These are phyloP conservation scores for Pogonomyrmex californicus DNA, from an alignment of 1,140 invertebrate species.

Conservation along the genomic window DNA sequence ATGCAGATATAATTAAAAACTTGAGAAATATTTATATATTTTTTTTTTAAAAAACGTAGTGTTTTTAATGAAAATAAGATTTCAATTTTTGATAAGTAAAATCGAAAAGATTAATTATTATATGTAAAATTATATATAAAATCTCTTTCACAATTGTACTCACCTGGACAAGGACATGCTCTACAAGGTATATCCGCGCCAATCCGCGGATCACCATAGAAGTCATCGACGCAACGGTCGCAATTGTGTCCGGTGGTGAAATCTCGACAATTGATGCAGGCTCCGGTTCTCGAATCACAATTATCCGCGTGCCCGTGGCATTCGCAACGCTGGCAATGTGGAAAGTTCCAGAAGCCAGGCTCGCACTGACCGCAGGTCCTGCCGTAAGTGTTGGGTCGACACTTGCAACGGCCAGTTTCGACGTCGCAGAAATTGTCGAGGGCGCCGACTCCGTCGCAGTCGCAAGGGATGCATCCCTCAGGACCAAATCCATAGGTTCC, in stretches of 20 bases:
- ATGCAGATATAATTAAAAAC: not conserved
- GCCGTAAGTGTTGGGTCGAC: constrained; percentile 97
- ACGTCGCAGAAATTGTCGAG: constrained; percentile 98
- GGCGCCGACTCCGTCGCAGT: constrained; percentile 98
- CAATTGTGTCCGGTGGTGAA: constrained; percentile 96
- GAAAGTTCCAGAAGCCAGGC: constrained; percentile 98
- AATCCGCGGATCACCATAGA: constrained; percentile 97
- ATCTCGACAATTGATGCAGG: constrained; percentile 96
- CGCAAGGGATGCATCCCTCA: constrained; percentile 97
- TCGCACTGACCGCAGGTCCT: constrained; percentile 97
- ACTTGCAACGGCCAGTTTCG: constrained; percentile 97
- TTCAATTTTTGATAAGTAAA: not conserved
- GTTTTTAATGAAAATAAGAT: not conserved
- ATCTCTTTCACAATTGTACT: constrained; percentile 8
- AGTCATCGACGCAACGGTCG: constrained; percentile 96
- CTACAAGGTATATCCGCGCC: constrained; percentile 96
- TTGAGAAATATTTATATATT: not conserved
- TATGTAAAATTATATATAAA: not conserved
- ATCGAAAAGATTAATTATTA: not conserved
- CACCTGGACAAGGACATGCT: constrained; percentile 96
- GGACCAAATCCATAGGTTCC: constrained; percentile 98
- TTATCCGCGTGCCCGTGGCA: constrained; percentile 98
- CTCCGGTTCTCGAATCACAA: constrained; percentile 97
- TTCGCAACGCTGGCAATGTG: constrained; percentile 97
- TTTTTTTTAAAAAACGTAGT: not conserved